These are phyloP conservation scores for Pituophis catenifer DNA, from an alignment of 2,113 vertebrate species.

Conservation along the genomic window DNA sequence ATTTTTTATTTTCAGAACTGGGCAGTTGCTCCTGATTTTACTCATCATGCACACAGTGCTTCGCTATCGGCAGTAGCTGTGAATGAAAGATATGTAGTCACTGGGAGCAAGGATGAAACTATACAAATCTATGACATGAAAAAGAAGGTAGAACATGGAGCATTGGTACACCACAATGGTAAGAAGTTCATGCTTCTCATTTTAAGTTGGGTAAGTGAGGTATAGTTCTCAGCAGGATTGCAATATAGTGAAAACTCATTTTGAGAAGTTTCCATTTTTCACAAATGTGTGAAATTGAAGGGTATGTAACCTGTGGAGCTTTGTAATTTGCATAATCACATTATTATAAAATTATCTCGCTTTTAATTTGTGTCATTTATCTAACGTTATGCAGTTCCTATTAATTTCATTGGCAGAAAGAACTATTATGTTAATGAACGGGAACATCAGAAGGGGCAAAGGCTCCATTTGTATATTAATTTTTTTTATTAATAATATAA, in stretches of 20 bases:
- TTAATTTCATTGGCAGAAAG: not conserved
- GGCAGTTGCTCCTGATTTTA: constrained; percentile 80
- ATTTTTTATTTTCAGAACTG: constrained; percentile 74
- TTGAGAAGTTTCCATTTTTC: not conserved
- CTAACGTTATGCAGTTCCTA: not conserved
- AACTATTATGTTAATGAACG: not conserved
- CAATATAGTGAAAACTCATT: not conserved
- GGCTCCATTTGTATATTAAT: not conserved
- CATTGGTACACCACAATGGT: constrained; percentile 88
- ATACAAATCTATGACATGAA: constrained; percentile 96
- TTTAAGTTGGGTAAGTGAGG: not conserved
- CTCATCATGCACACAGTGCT: constrained; percentile 89
- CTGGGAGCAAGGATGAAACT: constrained; percentile 95
- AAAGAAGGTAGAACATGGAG: constrained; percentile 85
- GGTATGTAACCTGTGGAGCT: not conserved
- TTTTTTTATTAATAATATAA: not conserved
- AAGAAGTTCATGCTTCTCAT: constrained; percentile 25
- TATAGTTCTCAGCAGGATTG: not conserved
- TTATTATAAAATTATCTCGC: not conserved
- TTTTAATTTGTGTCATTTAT: not conserved
- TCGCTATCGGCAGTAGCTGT: constrained; percentile 81
- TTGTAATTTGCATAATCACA: not conserved
- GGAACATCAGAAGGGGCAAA: not conserved
- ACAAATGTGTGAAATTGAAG: not conserved
- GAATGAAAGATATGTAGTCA: constrained; percentile 85